A percentile compares a stretch with the other conserved stretches of the same genome.
Evolutionary conservation across 2,113 vertebrate genomes (phyloP).

Genomic region (Lucifuga dentata): DNA sequence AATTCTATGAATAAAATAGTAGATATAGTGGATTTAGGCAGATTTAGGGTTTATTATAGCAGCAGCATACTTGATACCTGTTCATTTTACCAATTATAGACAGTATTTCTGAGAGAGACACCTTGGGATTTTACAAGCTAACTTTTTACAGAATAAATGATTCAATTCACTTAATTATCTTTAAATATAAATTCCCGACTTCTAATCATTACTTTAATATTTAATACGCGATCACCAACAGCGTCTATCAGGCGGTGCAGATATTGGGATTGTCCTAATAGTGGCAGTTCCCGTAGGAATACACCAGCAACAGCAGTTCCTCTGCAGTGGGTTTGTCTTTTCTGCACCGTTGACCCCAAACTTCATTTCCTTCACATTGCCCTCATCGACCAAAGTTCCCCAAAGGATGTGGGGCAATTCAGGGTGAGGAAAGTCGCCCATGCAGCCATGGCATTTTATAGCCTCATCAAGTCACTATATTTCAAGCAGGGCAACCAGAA

Average conservation of each 20-base stretch:
- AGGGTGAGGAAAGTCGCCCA: constrained; percentile 68
- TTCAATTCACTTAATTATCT: too few relatives aligned
- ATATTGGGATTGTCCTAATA: constrained; percentile 23
- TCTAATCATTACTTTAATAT: too few relatives aligned
- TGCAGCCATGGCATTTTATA: constrained; percentile 72
- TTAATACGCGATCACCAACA: background rate
- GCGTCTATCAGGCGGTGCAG: background rate
- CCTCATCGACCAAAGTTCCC: constrained; percentile 60
- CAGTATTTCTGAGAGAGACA: too few relatives aligned
- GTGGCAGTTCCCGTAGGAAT: constrained; percentile 55
- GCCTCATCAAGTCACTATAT: constrained; percentile 65
- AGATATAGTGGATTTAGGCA: too few relatives aligned
- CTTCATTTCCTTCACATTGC: constrained; percentile 82
- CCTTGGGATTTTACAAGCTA: too few relatives aligned
- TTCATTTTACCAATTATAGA: too few relatives aligned
- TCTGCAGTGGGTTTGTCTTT: constrained; percentile 59
- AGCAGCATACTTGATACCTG: too few relatives aligned
- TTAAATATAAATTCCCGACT: too few relatives aligned
- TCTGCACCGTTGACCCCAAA: constrained; percentile 82
- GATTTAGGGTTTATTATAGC: too few relatives aligned
- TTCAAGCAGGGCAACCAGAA: constrained; percentile 48
- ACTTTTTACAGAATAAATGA: too few relatives aligned
- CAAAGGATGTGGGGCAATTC: constrained; percentile 77
- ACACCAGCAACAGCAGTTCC: constrained; percentile 66
- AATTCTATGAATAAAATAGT: too few relatives aligned